Base-by-base conservation (phyloP, 2,888 invertebrate genomes). In the Gibbula magus region DNA sequence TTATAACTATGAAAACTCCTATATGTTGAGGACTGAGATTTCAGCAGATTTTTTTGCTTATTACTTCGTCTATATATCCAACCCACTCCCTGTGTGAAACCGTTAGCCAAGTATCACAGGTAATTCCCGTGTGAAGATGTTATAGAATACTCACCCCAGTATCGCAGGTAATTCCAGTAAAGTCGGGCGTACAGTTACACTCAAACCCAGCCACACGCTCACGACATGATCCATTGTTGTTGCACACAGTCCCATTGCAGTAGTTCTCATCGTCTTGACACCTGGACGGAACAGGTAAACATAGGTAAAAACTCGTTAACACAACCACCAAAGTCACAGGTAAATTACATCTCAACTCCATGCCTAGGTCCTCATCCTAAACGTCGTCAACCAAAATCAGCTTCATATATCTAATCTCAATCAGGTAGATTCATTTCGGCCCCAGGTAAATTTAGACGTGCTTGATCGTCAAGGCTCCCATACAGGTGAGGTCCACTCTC, bases 201-300 rank as follows among this genome's bases (percentile, higher is more conserved):
- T 52, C 67, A 77, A 79, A 89, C 13, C 83, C 87, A 10, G 86
- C 81, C 32, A 85, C 85, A 2, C 53, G 56, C 73, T 89, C 85
- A 8, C 39, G 53, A 77, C 90, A 90, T 10, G 82, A 79, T 3
- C 84, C 89, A 67, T 85, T 83, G 70, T 90, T 88, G 70, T 78
- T 76, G 81, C 91, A 91, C 0, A 87, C 82, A 29, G 66, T 81
- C 39, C 79, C 79, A 32, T 78, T 78, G 80, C 91, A 91, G 51
- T 88, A 91, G 53, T 88, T 77, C 2, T 88, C 83, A 54, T 87
- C 83, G 29, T 83, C 84, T 80, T 88, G 83, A 81, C 89, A 89
- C 84, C 88, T 89, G 83, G 70, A 25, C 18, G 78, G 78, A 52
- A 70, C 51, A 29, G 78, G 78, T 29, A 78, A 52, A 67, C 32